A percentile compares a stretch with the other conserved stretches of the same genome.
These are phyloP conservation scores for Carettochelys insculpta DNA, from an alignment of 2,113 vertebrate species.

Conservation along the genomic window DNA sequence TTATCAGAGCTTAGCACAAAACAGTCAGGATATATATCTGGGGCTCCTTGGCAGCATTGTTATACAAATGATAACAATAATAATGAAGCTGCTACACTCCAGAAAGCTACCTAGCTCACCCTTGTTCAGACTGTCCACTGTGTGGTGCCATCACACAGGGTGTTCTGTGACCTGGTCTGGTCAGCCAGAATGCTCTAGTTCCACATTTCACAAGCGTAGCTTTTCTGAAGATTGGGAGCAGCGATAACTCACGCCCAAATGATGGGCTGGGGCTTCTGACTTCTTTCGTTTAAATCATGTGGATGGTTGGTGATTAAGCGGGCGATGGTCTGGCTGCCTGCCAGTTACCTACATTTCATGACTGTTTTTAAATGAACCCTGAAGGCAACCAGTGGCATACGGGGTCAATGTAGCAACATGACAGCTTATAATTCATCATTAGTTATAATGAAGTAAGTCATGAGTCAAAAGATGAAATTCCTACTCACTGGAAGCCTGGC, in stretches of 20 bases:
- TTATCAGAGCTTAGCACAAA: not conserved
- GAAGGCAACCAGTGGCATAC: accelerated
- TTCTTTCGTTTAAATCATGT: not conserved
- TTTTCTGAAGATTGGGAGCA: not conserved
- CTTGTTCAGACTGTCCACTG: not conserved
- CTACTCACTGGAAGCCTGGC: not conserved
- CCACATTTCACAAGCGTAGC: not conserved
- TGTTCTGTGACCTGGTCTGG: not conserved
- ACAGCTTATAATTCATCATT: not conserved
- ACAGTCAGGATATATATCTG: not conserved
- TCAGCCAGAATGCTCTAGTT: not conserved
- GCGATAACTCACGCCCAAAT: not conserved
- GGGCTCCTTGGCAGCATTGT: not conserved
- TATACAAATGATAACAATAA: not conserved
- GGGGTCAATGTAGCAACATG: accelerated
- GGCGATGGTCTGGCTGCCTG: not conserved
- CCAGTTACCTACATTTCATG: not conserved
- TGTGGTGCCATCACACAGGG: not conserved
- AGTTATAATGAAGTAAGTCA: accelerated
- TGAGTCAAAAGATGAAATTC: not conserved
- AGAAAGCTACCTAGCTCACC: not conserved
- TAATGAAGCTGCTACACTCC: not conserved
- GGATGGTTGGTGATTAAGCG: not conserved
- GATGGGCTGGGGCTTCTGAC: not conserved
- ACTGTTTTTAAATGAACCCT: not conserved